These are phyloP conservation scores for Menura novaehollandiae DNA, from an alignment of 2,113 vertebrate genomes.

Conservation along the genomic window DNA sequence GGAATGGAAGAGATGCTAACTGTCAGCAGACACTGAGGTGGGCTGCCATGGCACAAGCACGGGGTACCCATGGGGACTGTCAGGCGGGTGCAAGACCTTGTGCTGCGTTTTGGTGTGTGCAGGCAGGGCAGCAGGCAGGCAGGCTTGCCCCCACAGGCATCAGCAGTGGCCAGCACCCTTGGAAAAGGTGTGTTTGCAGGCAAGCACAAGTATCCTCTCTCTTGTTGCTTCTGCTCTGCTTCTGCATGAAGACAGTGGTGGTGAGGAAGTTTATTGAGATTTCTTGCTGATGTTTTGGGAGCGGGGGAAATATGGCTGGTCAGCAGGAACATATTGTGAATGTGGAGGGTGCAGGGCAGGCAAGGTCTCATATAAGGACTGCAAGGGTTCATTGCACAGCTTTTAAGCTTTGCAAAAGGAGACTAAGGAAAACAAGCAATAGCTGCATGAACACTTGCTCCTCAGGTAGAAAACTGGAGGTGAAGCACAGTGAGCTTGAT, in stretches of 20 bases:
- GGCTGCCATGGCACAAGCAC: background rate
- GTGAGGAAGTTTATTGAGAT: background rate
- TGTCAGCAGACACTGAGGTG: background rate
- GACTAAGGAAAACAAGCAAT: background rate
- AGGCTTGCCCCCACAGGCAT: background rate
- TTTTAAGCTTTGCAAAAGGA: background rate
- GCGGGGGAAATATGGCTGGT: background rate
- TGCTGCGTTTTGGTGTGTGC: background rate
- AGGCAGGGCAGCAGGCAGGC: background rate
- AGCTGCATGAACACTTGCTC: background rate
- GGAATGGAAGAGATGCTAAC: background rate
- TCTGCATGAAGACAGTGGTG: background rate
- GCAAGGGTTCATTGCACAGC: background rate
- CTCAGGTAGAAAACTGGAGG: background rate
- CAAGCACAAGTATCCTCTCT: background rate
- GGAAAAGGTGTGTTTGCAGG: background rate
- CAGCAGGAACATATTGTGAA: background rate
- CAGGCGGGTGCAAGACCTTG: background rate
- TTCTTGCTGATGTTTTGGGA: background rate
- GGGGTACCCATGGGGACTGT: background rate
- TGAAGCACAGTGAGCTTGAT: background rate
- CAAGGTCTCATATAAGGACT: background rate
- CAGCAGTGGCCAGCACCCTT: background rate
- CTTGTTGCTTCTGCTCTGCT: background rate
- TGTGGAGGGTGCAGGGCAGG: accelerated